Evolutionary conservation across 2,888 invertebrate genomes (phyloP).

Genomic region (Petrolisthes cinctipes): DNA sequence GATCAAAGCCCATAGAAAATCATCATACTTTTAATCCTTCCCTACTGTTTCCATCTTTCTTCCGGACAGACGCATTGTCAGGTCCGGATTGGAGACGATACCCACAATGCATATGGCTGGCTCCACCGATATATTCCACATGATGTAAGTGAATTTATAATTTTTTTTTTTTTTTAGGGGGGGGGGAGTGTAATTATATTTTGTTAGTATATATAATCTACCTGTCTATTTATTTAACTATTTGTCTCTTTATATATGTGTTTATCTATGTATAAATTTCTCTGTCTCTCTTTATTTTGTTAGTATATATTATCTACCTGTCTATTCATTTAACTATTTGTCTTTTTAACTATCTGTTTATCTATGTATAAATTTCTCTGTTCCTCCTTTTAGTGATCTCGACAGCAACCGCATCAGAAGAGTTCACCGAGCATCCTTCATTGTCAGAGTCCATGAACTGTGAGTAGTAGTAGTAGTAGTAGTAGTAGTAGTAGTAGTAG

Average conservation of each 20-base stretch:
- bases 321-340: neutral
- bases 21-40: neutral
- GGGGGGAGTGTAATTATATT: neutral
- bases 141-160: conserved; percentile 34
- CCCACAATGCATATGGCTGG: conserved; percentile 22
- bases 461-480: conserved; percentile 65
- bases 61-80: conserved; percentile 31
- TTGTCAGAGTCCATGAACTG: conserved; percentile 66
- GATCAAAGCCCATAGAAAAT: neutral
- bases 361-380: conserved; percentile 18
- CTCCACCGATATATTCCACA: conserved; percentile 15
- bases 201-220: no score
- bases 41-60: neutral
- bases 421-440: conserved; percentile 60
- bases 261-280: neutral
- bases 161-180: conserved; percentile 1
- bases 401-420: conserved; percentile 67
- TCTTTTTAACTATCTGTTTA: conserved; percentile 11
- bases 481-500: conserved; percentile 22
- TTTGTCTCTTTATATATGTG: conserved; percentile 5
- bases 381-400: conserved; percentile 66
- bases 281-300: neutral
- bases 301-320: neutral
- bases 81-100: conserved; percentile 32
- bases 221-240: neutral